phyloP scores from a whole-genome alignment of 2,888 invertebrate genomes.

The Drosophila colorata region DNA sequence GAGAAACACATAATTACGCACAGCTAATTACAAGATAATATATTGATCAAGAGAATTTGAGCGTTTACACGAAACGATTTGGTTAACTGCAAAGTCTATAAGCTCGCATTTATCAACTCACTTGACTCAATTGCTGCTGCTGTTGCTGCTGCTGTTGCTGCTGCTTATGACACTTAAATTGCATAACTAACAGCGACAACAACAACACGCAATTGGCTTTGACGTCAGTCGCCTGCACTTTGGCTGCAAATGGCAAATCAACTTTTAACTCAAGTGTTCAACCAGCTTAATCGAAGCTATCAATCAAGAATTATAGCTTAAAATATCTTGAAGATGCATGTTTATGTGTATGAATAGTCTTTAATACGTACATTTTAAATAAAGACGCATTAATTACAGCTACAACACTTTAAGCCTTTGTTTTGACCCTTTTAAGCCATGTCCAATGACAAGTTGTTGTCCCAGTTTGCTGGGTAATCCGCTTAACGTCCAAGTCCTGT shows the following conservation, averaged over 20 bases:
- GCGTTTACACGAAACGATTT: background rate
- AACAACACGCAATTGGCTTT: slow-evolving; percentile 21
- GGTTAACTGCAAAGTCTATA: background rate
- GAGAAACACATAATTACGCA: slow-evolving; percentile 2
- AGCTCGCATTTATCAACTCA: slow-evolving; percentile 1
- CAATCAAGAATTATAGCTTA: slow-evolving; percentile 8
- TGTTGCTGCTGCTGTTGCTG: slow-evolving; percentile 32
- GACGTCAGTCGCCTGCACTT: slow-evolving; percentile 14
- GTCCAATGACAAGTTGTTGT: background rate
- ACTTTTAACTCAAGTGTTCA: slow-evolving; percentile 3
- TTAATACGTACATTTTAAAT: background rate
- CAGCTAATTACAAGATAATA: slow-evolving; percentile 18
- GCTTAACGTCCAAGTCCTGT: slow-evolving; percentile 33
- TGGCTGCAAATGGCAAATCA: slow-evolving; percentile 5
- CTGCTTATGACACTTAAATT: slow-evolving; percentile 32
- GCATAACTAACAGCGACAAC: slow-evolving; percentile 14
- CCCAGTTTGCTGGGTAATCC: slow-evolving; percentile 15
- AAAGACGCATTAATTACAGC: slow-evolving; percentile 3
- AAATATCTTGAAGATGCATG: background rate
- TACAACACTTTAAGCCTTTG: background rate
- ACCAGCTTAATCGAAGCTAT: background rate
- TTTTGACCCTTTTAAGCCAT: slow-evolving; percentile 23
- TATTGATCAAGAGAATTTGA: slow-evolving; percentile 6
- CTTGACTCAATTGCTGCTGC: slow-evolving; percentile 19
- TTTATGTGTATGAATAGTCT: background rate